A percentile compares a stretch with the other conserved stretches of the same genome.
These are phyloP conservation scores for Heterohyrax brucei DNA, from an alignment of 2,797 vertebrate genomes.

Conservation along the genomic window DNA sequence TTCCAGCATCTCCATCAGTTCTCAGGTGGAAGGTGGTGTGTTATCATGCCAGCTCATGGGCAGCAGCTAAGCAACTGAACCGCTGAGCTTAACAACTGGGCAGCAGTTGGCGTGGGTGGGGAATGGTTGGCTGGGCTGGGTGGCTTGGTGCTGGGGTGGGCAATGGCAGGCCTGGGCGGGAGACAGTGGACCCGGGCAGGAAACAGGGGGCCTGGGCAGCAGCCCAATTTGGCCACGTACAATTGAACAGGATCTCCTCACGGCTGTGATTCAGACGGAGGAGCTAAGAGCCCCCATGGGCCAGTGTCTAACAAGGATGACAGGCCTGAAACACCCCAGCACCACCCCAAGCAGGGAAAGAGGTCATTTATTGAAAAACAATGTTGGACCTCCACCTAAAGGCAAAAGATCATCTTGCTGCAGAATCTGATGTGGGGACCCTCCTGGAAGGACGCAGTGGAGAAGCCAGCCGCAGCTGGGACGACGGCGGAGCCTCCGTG, in stretches of 20 bases:
- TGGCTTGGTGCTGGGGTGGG: too few species aligned
- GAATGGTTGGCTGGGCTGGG: too few species aligned
- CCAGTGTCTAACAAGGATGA: not conserved
- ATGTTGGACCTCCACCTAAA: constrained; percentile 13
- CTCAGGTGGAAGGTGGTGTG: too few species aligned
- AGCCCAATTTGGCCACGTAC: not conserved
- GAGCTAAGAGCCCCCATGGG: not conserved
- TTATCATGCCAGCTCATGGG: not conserved
- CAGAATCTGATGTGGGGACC: constrained; percentile 21
- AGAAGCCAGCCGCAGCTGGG: not conserved
- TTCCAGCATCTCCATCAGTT: not conserved
- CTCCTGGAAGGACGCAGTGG: not conserved
- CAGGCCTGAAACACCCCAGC: not conserved
- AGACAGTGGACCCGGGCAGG: too few species aligned
- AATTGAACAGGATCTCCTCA: not conserved
- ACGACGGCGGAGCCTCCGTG: rapidly evolving
- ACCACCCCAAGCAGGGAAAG: constrained; percentile 18
- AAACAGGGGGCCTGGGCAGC: too few species aligned
- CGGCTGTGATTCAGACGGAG: rapidly evolving
- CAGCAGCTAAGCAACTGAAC: not conserved
- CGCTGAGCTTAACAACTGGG: not conserved
- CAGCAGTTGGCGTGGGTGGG: not conserved
- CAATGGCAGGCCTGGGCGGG: too few species aligned
- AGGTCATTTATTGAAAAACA: not conserved
- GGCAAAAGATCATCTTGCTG: not conserved